Evolutionary conservation across 2,113 vertebrate species (phyloP).

Genomic region (Sceloporus undulatus): DNA sequence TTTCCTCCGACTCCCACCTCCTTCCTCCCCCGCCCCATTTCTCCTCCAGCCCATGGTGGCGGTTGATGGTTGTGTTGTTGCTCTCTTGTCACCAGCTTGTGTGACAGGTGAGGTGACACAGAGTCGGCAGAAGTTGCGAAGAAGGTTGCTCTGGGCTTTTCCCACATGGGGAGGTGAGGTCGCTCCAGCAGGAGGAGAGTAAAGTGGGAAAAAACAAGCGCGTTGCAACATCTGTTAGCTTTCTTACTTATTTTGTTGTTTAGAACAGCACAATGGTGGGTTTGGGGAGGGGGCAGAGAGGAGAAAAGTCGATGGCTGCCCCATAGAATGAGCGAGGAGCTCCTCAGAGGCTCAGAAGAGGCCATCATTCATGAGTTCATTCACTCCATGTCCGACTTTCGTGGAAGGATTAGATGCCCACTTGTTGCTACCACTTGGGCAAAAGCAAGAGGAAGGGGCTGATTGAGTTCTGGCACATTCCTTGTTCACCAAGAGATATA

Average conservation of each 20-base stretch:
- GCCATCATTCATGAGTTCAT: neutral
- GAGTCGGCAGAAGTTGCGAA: slow-evolving; percentile 55
- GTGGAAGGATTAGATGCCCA: neutral
- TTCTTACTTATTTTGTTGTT: slow-evolving; percentile 28
- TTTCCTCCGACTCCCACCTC: slow-evolving; percentile 2
- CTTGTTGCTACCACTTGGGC: accelerated
- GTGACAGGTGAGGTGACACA: slow-evolving; percentile 70
- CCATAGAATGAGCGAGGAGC: accelerated
- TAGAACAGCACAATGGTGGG: neutral
- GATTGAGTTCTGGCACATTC: neutral
- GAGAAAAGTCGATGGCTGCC: neutral
- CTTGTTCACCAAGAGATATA: neutral
- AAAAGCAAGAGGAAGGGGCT: neutral
- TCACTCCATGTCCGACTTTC: neutral
- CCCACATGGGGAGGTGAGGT: slow-evolving; percentile 59
- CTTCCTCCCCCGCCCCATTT: neutral
- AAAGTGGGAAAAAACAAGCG: slow-evolving; percentile 33
- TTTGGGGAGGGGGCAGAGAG: neutral
- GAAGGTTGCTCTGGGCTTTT: slow-evolving; percentile 65
- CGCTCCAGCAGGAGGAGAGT: slow-evolving; percentile 1
- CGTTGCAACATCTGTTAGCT: slow-evolving; percentile 69
- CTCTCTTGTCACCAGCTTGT: slow-evolving; percentile 64
- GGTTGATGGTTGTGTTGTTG: slow-evolving; percentile 47
- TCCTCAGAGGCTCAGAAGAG: neutral
- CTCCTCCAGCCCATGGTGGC: neutral